Evolutionary conservation across 2,797 vertebrate species (phyloP).

Genomic region (Schizopygopsis pylzovi): DNA sequence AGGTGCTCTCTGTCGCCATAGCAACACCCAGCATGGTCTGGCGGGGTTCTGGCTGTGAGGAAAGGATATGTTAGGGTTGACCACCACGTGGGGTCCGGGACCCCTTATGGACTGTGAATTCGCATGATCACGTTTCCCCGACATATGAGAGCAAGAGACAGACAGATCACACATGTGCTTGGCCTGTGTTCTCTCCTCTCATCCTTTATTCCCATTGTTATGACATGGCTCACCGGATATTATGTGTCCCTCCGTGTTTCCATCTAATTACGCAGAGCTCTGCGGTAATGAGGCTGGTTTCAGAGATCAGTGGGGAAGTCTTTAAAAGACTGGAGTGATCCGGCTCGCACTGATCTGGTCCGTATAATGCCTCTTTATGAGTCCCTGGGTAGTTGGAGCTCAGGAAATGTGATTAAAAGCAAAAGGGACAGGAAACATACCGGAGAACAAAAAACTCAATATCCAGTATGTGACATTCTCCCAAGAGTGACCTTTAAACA

Average conservation of each 20-base stretch:
- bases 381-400: neutral
- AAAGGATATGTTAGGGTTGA: conserved; percentile 29
- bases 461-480: conserved; percentile 1
- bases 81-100: conserved; percentile 46
- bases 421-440: neutral
- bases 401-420: conserved; percentile 21
- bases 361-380: conserved; percentile 33
- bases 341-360: conserved; percentile 22
- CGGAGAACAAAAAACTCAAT: neutral
- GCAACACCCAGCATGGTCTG: conserved; percentile 70
- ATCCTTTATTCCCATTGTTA: conserved; percentile 27
- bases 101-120: conserved; percentile 29
- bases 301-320: conserved; percentile 38
- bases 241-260: conserved; percentile 15
- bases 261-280: conserved; percentile 25
- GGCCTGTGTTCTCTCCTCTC: neutral
- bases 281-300: conserved; percentile 30
- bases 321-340: conserved; percentile 21
- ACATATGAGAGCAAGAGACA: conserved; percentile 62
- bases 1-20: conserved; percentile 72
- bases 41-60: conserved; percentile 31
- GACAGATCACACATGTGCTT: conserved; percentile 1
- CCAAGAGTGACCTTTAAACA: conserved; percentile 13
- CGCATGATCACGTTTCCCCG: conserved; percentile 13
- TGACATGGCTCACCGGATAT: conserved; percentile 37